A percentile compares a stretch with the other conserved stretches of the same genome.
Evolutionary conservation across 2,888 invertebrate genomes (phyloP).

Genomic region (Liodrosophila aerea): DNA sequence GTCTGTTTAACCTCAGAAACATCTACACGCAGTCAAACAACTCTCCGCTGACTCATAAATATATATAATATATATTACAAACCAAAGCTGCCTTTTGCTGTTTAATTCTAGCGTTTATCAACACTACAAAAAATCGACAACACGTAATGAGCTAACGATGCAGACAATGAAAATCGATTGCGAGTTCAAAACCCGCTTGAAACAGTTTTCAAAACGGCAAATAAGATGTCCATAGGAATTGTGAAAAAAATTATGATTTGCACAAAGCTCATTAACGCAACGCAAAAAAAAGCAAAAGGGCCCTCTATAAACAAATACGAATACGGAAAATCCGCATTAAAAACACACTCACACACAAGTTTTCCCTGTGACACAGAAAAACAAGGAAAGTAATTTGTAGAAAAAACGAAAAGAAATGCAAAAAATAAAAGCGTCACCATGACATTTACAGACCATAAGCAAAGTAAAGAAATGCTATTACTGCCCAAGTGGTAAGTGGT

Average conservation of each 20-base stretch:
- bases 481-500: constrained; percentile 40
- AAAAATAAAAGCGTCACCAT: constrained; percentile 61
- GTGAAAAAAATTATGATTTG: constrained; percentile 4
- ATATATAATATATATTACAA: background rate
- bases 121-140: constrained; percentile 5
- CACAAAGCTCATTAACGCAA: constrained; percentile 57
- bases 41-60: too few relatives aligned
- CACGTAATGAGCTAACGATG: constrained; percentile 6
- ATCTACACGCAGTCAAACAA: too few relatives aligned
- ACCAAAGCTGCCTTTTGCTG: background rate
- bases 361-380: constrained; percentile 66
- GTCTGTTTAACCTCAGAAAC: too few relatives aligned
- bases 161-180: background rate
- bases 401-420: constrained; percentile 12
- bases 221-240: constrained; percentile 11
- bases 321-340: constrained; percentile 72
- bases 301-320: constrained; percentile 34
- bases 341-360: constrained; percentile 48
- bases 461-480: constrained; percentile 66
- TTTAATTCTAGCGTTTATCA: background rate
- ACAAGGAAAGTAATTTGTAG: constrained; percentile 72
- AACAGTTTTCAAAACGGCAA: constrained; percentile 40
- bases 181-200: constrained; percentile 38
- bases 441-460: constrained; percentile 57
- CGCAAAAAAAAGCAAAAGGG: constrained; percentile 42